Conservation (phyloP, 2,113 vertebrate genomes). For the Platysternon megacephalum region DNA sequence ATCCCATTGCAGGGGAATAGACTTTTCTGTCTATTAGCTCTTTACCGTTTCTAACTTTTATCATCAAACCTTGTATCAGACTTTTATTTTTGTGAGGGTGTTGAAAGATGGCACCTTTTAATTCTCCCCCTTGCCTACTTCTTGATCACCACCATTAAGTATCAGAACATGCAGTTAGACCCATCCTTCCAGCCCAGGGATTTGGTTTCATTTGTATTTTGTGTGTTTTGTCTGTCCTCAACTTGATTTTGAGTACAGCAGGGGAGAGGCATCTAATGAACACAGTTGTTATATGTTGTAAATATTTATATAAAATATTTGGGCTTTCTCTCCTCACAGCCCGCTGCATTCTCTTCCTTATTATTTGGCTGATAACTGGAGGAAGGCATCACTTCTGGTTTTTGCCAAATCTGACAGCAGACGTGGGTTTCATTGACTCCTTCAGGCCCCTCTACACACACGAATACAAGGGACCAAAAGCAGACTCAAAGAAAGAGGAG, state of each 20-base stretch:
- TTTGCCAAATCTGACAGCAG: constrained; percentile 96
- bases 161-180: background rate
- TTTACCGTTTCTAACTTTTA: background rate
- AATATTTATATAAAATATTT: background rate
- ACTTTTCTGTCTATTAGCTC: rapidly evolving
- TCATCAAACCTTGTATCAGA: background rate
- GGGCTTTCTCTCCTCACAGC: constrained; percentile 77
- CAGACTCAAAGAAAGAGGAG: constrained; percentile 90
- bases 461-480: constrained; percentile 95
- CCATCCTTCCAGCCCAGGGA: background rate
- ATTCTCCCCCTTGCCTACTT: background rate
- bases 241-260: background rate
- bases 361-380: constrained; percentile 98
- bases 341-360: constrained; percentile 97
- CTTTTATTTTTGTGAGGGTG: background rate
- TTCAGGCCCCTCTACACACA: constrained; percentile 98
- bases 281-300: rapidly evolving
- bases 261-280: background rate
- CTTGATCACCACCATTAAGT: background rate
- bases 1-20: background rate
- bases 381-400: constrained; percentile 99
- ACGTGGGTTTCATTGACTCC: constrained; percentile 98
- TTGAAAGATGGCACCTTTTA: background rate
- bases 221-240: background rate
- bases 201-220: background rate